Base-by-base conservation (phyloP, 2,113 vertebrate species). In the Sclerurus mexicanus region DNA sequence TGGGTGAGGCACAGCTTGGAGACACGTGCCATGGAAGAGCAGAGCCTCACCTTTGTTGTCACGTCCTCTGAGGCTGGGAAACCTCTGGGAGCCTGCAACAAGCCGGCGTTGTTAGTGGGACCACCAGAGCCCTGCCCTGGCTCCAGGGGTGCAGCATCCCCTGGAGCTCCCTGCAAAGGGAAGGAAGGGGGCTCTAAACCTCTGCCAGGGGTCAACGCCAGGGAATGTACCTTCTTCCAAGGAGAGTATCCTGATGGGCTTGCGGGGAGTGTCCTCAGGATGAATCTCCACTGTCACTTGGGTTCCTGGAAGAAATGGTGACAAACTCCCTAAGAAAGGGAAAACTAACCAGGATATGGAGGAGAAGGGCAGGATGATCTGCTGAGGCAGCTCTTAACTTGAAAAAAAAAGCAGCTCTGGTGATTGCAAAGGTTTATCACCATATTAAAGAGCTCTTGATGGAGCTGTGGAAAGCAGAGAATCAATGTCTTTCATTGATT, bases 271-370 rank as follows among this genome's bases (percentile, higher is more conserved):
- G 1, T 98, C 92, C 88, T 81, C 94, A 18, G 86, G 93, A 35
- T 98, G 98, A 56, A 98, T 93, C 83, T 98, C 98, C 77, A 98
- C 98, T 0, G 97, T 98, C 92, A 98, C 92, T 78, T 98, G 98
- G 37, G 97, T 98, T 93, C 96, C 98, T 98, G 96, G 46, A 96
- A 92, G 53, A 62, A 85, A 72, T 1, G 8, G 21, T 3, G 20
- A 64, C 27, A 46, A 77, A 52, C 24, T 37, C 37, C 27, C 20
- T 49, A 5, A 62, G 68, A 84, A 69, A 74, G 62, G 14, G 27
- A 63, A 67, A 33, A 39, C 42, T 21, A 30, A 40, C 16, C 4
- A 6, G 50, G 14, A 21, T 2, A 0, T 0, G 7, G 53, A 80
- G 37, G n/a, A 59, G 60, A 50, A 60, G n/a, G 35, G 28, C 33